Evolutionary conservation across 2,888 invertebrate genomes (phyloP).

Genomic region (Aphidius colemani): DNA sequence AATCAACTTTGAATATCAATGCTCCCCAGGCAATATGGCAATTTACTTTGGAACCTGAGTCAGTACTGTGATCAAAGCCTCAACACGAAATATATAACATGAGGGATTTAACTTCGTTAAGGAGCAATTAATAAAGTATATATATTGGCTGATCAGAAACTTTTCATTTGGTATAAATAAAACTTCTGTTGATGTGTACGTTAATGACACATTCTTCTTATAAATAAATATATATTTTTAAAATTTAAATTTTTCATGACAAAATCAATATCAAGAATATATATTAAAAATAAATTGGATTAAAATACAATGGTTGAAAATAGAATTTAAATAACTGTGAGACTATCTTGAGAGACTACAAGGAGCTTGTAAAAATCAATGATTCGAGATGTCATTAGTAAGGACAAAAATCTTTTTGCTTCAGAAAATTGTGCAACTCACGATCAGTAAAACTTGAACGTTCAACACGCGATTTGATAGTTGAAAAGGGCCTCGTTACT

Average conservation of each 20-base stretch:
- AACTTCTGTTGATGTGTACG: background rate
- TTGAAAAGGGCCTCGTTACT: conserved; percentile 8
- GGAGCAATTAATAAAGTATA: conserved; percentile 1
- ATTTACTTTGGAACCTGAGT: background rate
- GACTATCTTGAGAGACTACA: background rate
- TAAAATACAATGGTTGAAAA: background rate
- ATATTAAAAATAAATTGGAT: background rate
- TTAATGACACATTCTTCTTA: no score
- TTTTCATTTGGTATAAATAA: background rate
- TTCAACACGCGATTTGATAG: conserved; percentile 7
- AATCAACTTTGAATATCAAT: conserved; percentile 13
- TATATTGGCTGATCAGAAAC: conserved; percentile 1
- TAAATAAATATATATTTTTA: no score
- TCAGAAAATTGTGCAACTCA: background rate
- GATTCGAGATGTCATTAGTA: conserved; percentile 17
- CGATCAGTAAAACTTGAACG: conserved; percentile 5
- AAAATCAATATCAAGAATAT: background rate
- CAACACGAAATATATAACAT: conserved; percentile 1
- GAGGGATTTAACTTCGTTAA: background rate
- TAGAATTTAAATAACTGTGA: background rate
- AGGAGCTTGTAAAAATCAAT: conserved; percentile 13
- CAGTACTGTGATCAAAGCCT: conserved; percentile 13
- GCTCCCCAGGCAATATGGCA: conserved; percentile 16
- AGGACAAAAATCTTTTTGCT: background rate
- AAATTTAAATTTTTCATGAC: no score